phyloP scores from a whole-genome alignment of 2,113 vertebrate genomes.

The Lucifuga dentata region DNA sequence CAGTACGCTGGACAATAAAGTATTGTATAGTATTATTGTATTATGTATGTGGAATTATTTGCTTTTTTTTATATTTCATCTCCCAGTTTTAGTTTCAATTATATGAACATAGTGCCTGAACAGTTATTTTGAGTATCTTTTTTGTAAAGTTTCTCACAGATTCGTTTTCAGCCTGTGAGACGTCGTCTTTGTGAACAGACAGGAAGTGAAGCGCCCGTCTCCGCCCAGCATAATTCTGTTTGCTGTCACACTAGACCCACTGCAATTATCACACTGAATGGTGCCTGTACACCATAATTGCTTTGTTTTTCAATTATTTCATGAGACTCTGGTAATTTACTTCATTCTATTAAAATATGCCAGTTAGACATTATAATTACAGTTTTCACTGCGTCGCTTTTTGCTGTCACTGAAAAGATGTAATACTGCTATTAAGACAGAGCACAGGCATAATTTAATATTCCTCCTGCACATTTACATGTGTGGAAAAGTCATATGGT shows the following conservation, averaged over 20 bases:
- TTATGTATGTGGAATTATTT: too few species aligned
- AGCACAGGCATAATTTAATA: slow-evolving; percentile 58
- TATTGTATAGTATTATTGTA: too few species aligned
- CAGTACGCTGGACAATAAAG: too few species aligned
- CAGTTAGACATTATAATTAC: slow-evolving; percentile 86
- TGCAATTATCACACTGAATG: slow-evolving; percentile 82
- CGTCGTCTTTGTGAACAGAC: slow-evolving; percentile 50
- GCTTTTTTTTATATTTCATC: too few species aligned
- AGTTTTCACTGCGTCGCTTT: slow-evolving; percentile 83
- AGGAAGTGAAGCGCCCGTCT: slow-evolving; percentile 62
- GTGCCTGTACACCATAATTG: slow-evolving; percentile 80
- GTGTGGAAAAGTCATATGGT: background rate
- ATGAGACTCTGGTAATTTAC: slow-evolving; percentile 83
- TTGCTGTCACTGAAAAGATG: slow-evolving; percentile 74
- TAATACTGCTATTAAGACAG: slow-evolving; percentile 76
- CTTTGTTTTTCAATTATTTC: slow-evolving; percentile 86
- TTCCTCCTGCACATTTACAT: slow-evolving; percentile 55
- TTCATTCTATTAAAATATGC: slow-evolving; percentile 84
- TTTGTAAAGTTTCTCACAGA: slow-evolving; percentile 11
- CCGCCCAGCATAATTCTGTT: slow-evolving; percentile 77
- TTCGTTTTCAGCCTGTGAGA: slow-evolving; percentile 28
- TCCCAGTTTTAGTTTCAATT: too few species aligned
- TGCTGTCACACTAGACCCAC: slow-evolving; percentile 76
- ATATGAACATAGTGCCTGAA: too few species aligned
- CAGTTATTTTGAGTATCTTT: background rate